Evolutionary conservation across 2,113 vertebrate species (phyloP).

Genomic region (Albula goreensis): DNA sequence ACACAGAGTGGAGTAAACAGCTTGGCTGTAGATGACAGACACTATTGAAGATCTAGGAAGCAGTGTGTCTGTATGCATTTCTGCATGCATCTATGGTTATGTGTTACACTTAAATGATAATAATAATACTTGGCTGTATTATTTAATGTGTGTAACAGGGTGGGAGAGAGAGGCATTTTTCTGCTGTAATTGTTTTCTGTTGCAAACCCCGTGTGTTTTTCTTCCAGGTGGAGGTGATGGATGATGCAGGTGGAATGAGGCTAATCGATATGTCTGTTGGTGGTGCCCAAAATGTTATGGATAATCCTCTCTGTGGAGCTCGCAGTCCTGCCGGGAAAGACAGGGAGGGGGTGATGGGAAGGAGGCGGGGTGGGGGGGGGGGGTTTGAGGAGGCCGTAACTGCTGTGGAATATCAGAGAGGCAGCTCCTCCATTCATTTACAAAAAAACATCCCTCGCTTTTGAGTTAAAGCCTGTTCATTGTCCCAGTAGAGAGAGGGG

Average conservation of each 20-base stretch:
- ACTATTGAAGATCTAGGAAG: neutral
- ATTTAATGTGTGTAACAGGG: neutral
- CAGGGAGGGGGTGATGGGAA: neutral
- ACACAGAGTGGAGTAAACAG: too few relatives aligned
- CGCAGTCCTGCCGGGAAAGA: neutral
- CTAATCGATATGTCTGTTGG: conserved; percentile 8
- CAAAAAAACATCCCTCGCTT: neutral
- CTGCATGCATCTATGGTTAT: neutral
- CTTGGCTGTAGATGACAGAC: neutral
- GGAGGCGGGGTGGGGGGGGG: neutral
- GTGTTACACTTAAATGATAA: neutral
- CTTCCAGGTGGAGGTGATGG: conserved; percentile 4
- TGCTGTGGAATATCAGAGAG: neutral
- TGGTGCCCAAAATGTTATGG: conserved; percentile 3
- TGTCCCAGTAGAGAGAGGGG: too few relatives aligned
- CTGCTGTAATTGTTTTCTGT: neutral
- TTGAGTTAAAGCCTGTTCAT: neutral
- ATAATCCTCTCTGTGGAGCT: neutral
- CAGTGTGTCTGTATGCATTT: neutral
- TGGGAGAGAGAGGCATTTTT: neutral
- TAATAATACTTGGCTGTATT: neutral
- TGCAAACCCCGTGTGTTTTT: neutral
- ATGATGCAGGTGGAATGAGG: neutral
- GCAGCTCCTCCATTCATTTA: neutral
- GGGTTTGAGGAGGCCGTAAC: neutral